Base-by-base conservation (phyloP, 2,113 vertebrate genomes). In the Mustelus asterias region DNA sequence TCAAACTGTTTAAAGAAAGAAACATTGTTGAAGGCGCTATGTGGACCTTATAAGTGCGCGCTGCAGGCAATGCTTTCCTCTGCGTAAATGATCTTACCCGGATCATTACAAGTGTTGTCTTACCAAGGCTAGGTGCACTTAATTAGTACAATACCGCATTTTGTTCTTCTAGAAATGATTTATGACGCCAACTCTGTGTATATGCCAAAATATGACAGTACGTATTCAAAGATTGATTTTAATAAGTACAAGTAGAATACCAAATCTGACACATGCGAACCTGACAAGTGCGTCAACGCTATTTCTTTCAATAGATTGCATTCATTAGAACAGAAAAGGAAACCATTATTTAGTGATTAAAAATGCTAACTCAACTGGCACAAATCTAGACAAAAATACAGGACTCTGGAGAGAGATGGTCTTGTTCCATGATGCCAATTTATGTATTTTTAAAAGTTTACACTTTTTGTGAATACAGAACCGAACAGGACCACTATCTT, bases 1-100 rank as follows among this genome's bases (percentile, higher is more conserved):
- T 99, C 97, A 99, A 98, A 97, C 99, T 99, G 97, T 97, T 96
- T 78, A 54, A 48, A 60, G n/a, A 94, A 96, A 78, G 94, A 95
- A 95, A 76, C 26, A 95, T 54, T 48, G 94, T 95, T 95, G 67
- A 95, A 95, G 69, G 14, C 29, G 70, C 94, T 48, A 95, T 70
- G 29, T 76, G 94, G 67, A 33, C 69, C 76, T 95, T 95, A 76
- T 72, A 95, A 95, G 93, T 48, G 41, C 54, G 94, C 26, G 69
- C 94, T 95, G 69, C 69, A 44, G 94, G 94, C 94, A 72, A 95
- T 54, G 44, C 22, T 94, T 70, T 37, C 41, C 60, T 94, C 92
- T 72, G 26, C 94, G 70, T 95, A 95, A 72, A 72, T 72, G 94
- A 72, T 95, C 41, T 29, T 76, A 72, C 94, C 69, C 94, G 10